phyloP scores from a whole-genome alignment of 2,797 vertebrate species.

The Coranthus polyacanthus region DNA sequence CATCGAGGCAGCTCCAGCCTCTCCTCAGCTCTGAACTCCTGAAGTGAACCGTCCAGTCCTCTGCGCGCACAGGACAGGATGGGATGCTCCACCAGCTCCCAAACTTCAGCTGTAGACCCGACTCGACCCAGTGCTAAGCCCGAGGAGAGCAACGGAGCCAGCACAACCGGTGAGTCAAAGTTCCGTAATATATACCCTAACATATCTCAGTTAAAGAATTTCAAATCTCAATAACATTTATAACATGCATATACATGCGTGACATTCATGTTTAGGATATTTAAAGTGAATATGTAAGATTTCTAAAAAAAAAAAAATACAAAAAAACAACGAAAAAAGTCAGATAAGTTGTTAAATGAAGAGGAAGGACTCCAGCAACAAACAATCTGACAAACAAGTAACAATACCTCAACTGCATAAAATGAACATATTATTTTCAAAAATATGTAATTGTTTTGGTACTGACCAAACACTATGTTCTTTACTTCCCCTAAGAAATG shows the following conservation, averaged over 20 bases:
- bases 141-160: slow-evolving; percentile 81
- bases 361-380: no score
- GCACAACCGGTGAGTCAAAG: slow-evolving; percentile 73
- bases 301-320: no score
- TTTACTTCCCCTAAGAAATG: background rate
- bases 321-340: no score
- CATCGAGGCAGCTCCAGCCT: slow-evolving; percentile 41
- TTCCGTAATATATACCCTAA: no score
- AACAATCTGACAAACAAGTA: no score
- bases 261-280: background rate
- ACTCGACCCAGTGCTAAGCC: slow-evolving; percentile 74
- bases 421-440: no score
- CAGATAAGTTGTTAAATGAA: no score
- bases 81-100: slow-evolving; percentile 86
- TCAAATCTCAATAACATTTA: background rate
- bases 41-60: slow-evolving; percentile 45
- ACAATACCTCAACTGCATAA: no score
- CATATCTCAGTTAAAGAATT: background rate
- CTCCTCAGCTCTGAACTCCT: slow-evolving; percentile 14
- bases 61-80: slow-evolving; percentile 77
- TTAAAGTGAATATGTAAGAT: background rate
- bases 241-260: background rate
- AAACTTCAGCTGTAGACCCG: slow-evolving; percentile 82
- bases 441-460: no score
- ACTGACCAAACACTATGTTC: background rate